phyloP scores from a whole-genome alignment of 2,797 vertebrate genomes.

The Eremophila alpestris region DNA sequence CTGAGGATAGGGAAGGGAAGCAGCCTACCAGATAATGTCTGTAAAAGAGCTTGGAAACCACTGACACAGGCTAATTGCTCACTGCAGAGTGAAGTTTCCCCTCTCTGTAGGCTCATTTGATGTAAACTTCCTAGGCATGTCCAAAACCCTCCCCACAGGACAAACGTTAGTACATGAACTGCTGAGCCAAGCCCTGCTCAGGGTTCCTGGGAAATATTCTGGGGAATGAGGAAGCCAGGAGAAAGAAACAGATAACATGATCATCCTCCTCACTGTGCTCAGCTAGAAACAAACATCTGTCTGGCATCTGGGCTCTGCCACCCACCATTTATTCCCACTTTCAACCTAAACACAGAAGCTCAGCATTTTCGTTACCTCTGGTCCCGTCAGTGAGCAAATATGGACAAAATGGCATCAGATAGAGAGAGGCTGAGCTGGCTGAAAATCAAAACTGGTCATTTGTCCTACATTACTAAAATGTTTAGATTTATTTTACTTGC shows the following conservation, averaged over 20 bases:
- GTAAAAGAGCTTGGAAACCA: constrained; percentile 19
- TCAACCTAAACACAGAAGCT: background rate
- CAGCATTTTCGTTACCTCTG: background rate
- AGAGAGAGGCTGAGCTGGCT: background rate
- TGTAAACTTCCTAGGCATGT: background rate
- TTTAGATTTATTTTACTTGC: background rate
- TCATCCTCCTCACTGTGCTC: background rate
- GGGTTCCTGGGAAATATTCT: constrained; percentile 5
- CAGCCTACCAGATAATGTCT: constrained; percentile 21
- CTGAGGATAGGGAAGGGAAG: background rate
- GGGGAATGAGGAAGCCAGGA: background rate
- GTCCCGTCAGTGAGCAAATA: background rate
- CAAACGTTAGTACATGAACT: background rate
- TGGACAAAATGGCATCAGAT: background rate
- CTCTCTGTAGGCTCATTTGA: constrained; percentile 9
- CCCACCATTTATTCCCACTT: constrained; percentile 12
- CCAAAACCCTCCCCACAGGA: constrained; percentile 9
- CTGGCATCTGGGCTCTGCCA: constrained; percentile 13
- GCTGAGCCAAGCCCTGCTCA: background rate
- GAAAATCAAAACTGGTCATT: background rate
- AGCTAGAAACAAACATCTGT: constrained; percentile 14
- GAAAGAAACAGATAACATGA: background rate
- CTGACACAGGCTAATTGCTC: background rate
- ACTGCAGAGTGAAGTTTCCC: background rate
- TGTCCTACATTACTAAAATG: background rate